Evolutionary conservation across 2,113 vertebrate genomes (phyloP).

Genomic region (Nestor notabilis): DNA sequence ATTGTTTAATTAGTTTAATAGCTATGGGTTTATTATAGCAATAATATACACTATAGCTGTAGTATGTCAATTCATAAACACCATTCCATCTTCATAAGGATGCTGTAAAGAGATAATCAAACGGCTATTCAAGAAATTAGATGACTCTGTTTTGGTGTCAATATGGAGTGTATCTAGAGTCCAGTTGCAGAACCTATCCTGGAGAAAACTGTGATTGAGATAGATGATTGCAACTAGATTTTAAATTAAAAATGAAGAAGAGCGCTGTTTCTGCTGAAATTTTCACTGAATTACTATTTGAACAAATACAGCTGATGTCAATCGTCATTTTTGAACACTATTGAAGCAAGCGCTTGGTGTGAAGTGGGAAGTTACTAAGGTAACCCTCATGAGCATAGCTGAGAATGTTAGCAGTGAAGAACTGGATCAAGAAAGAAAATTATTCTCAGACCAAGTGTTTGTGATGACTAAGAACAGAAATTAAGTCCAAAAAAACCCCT

Average conservation of each 20-base stretch:
- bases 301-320: neutral
- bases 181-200: neutral
- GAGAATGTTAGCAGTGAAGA: neutral
- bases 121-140: neutral
- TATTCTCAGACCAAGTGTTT: neutral
- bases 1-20: conserved; percentile 60
- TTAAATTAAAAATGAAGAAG: neutral
- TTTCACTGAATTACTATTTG: neutral
- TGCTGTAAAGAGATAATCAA: neutral
- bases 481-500: neutral
- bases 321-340: neutral
- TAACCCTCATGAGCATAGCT: neutral
- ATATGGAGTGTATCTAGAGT: neutral
- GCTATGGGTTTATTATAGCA: conserved; percentile 45
- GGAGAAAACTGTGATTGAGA: neutral
- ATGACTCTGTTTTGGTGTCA: neutral
- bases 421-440: neutral
- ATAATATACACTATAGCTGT: conserved; percentile 22
- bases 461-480: neutral
- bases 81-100: neutral
- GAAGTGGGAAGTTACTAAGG: neutral
- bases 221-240: neutral
- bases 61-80: neutral
- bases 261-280: neutral
- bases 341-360: neutral